Base-by-base conservation (phyloP, 2,113 vertebrate genomes). In the Terrapene triunguis region DNA sequence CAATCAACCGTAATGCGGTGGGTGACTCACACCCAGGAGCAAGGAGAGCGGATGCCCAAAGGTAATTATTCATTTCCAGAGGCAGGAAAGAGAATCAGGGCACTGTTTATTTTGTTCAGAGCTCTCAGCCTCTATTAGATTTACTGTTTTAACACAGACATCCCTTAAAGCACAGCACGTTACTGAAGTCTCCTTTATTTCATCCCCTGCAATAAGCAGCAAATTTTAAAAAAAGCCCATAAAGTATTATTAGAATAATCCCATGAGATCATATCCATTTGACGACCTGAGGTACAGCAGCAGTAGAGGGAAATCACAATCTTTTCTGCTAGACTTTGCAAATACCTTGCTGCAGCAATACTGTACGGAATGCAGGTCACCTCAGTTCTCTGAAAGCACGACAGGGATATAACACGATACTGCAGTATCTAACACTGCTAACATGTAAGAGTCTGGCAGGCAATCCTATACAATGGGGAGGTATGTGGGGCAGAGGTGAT, bases 351-450 rank as follows among this genome's bases (percentile, higher is more conserved):
- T 97, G 94, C 96, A 97, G 84, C 92, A 87, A 55, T 42, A 89
- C 94, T 97, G 85, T 89, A 92, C 54, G 90, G 97, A 97, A 97
- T 96, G 83, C 82, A 97, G 85, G 97, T 97, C n/a, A 72, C 48
- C 82, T 94, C 81, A 78, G 65, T 92, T 89, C 74, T 84, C 57
- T 10, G 55, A 12, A 1, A 94, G 57, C 78, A 6, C 6, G 12
- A 29, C 24, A 14, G 11, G 24, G 42, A 47, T 25, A 44, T 8
- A 69, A 32, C 38, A 48, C 2, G 38, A 27, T 5, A 79, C 94
- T 89, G 93, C 92, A 97, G 76, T 9, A 35, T 6, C 82, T 50
- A 51, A 94, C 44, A 5, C 79, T 94, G 87, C 96, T 89, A 95
- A 80, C 1, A 82, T 1, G 69, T 1, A 6, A 47, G 42, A 69